Evolutionary conservation across 2,797 vertebrate species (phyloP), one percentile per base, ranked within the genome.

Genomic region (Antennarius maculatus): DNA sequence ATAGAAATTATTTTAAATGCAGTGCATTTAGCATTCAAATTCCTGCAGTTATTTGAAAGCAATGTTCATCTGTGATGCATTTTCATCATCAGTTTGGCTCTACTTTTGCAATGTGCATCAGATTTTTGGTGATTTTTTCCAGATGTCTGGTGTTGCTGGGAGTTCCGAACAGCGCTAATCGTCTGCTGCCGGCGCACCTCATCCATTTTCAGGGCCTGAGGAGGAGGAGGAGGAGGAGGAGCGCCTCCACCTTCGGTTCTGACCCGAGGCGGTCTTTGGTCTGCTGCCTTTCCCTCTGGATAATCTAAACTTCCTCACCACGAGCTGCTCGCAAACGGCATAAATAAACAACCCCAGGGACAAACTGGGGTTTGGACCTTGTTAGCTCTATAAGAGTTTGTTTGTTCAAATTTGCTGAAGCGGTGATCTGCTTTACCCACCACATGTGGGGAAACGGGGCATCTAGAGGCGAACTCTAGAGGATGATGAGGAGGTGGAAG

Each of bases 391-490:
- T 69, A 73, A 76, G 64, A 83, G 85, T 82, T 82, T 87, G 84
- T 92, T 92, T 92, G 86, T 87, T 88, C 82, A 85, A 82, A 82
- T 88, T 81, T 81, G 77, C 88, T 83, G 61, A 58, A 75, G 34
- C 67, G 39, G 81, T 89, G 87, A 90, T 81, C 88, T 83, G 69
- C 63, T 82, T 86, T 76, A 84, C 68, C 17, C 64, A 87, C 86
- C 82, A 88, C 82, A 89, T 83, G 82, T 89, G 88, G 72, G 63
- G 74, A 76, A 45, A 23, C 76, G 77, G 83, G 78, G 77, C 54
- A 71, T 8, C 43, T 51, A 69, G 69, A 83, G 83, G 80, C 64
- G 13, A 84, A 67, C 54, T 43, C 62, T 71, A 55, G 68, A 49
- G 69, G 31, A 34, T 34, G 31, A 34, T 34, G 31, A 39, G 18